A percentile compares a stretch with the other conserved stretches of the same genome.
These are phyloP conservation scores for Macropodus opercularis DNA, from an alignment of 2,797 vertebrate genomes.

Conservation along the genomic window DNA sequence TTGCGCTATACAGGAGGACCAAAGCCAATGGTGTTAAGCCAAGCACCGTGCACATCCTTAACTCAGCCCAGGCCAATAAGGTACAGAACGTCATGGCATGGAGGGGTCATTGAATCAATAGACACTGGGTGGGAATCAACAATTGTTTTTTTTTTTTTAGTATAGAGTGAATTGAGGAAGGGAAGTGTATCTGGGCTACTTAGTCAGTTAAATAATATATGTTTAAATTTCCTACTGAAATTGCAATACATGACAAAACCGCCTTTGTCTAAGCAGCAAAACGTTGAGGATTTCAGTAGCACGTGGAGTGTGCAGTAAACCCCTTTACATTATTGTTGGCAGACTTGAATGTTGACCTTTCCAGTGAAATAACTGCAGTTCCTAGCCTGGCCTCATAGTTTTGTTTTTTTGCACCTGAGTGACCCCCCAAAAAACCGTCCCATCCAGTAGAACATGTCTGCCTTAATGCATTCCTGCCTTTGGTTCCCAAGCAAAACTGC, in stretches of 20 bases:
- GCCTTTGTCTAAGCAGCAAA: constrained; percentile 1
- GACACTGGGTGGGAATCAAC: constrained; percentile 6
- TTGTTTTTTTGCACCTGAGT: constrained; percentile 45
- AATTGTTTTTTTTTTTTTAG: constrained; percentile 14
- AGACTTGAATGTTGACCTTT: constrained; percentile 63
- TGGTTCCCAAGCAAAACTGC: constrained; percentile 62
- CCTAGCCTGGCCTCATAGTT: constrained; percentile 44
- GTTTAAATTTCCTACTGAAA: too few relatives aligned
- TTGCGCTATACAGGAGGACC: constrained; percentile 92
- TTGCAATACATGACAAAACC: background rate
- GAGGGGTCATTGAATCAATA: constrained; percentile 33
- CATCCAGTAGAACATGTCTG: constrained; percentile 59
- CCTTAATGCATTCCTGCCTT: constrained; percentile 62
- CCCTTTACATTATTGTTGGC: constrained; percentile 58
- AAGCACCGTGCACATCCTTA: constrained; percentile 95
- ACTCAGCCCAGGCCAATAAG: constrained; percentile 95
- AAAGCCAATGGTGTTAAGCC: constrained; percentile 97
- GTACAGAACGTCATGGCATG: constrained; percentile 72
- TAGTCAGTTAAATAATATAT: too few relatives aligned
- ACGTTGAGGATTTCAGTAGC: constrained; percentile 17
- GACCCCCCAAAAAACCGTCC: constrained; percentile 54
- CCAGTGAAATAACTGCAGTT: constrained; percentile 51
- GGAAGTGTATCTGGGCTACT: background rate
- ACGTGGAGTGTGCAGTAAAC: constrained; percentile 26
- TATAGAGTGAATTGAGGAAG: background rate